Conservation (phyloP, 2,113 vertebrate species). For the Tursiops truncatus region DNA sequence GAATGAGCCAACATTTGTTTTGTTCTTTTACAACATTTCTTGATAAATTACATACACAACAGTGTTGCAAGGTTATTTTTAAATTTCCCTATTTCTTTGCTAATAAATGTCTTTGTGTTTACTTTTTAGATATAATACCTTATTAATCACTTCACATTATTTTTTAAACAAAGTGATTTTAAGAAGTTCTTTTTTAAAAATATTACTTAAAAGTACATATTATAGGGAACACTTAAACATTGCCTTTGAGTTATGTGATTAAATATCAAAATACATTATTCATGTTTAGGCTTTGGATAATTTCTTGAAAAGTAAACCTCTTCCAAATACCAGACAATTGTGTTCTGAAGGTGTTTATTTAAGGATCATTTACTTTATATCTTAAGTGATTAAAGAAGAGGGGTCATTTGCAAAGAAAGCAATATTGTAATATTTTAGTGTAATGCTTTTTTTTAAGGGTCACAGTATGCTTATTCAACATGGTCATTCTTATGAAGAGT, state of each 20-base stretch:
- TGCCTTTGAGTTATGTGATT: neutral
- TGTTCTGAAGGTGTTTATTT: neutral
- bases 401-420: neutral
- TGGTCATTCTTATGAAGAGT: neutral
- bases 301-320: constrained; percentile 3
- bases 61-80: constrained; percentile 82
- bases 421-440: constrained; percentile 17
- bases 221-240: neutral
- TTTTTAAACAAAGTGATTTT: constrained; percentile 71
- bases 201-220: neutral
- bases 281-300: neutral
- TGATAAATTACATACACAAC: constrained; percentile 83
- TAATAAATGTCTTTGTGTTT: constrained; percentile 83
- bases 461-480: neutral
- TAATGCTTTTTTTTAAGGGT: neutral
- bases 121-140: constrained; percentile 75
- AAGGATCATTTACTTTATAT: neutral
- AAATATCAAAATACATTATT: constrained; percentile 26
- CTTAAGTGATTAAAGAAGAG: constrained; percentile 5
- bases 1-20: constrained; percentile 83
- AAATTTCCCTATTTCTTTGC: constrained; percentile 79
- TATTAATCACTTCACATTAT: constrained; percentile 82
- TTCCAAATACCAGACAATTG: neutral
- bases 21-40: constrained; percentile 81
- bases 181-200: constrained; percentile 52